Conservation (phyloP, 1,140 invertebrate genomes). For the Asobara japonica region DNA sequence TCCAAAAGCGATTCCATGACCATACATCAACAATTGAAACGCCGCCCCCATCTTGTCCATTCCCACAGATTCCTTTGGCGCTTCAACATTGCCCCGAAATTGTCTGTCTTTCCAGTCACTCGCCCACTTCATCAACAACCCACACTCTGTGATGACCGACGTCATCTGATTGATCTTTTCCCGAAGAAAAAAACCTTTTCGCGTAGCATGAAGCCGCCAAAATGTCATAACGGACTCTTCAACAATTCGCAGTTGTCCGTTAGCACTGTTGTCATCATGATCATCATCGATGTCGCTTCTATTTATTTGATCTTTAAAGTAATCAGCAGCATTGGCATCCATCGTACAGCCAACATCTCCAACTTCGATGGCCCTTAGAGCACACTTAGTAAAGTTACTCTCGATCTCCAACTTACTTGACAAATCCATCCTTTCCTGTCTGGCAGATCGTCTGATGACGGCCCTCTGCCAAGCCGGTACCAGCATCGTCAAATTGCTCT, state of each 20-base stretch:
- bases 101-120: constrained; percentile 15
- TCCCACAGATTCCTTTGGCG: not conserved
- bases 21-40: constrained; percentile 39
- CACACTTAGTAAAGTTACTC: constrained; percentile 26
- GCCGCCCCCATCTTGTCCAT: not conserved
- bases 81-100: not conserved
- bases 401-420: not conserved
- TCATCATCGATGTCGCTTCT: not conserved
- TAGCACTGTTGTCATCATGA: not conserved
- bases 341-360: constrained; percentile 30
- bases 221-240: constrained; percentile 25
- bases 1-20: constrained; percentile 3
- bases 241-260: constrained; percentile 22
- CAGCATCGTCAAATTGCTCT: constrained; percentile 25
- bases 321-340: constrained; percentile 26
- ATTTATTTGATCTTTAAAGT: not conserved
- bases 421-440: not conserved
- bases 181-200: constrained; percentile 23
- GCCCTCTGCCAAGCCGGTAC: constrained; percentile 14
- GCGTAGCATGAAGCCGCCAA: constrained; percentile 34
- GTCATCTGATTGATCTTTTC: constrained; percentile 21
- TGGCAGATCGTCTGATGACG: constrained; percentile 1
- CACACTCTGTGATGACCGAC: constrained; percentile 22
- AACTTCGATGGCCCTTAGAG: not conserved
- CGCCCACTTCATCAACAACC: constrained; percentile 32